phyloP scores from a whole-genome alignment of 2,113 vertebrate genomes.

The Bubo blakistoni region DNA sequence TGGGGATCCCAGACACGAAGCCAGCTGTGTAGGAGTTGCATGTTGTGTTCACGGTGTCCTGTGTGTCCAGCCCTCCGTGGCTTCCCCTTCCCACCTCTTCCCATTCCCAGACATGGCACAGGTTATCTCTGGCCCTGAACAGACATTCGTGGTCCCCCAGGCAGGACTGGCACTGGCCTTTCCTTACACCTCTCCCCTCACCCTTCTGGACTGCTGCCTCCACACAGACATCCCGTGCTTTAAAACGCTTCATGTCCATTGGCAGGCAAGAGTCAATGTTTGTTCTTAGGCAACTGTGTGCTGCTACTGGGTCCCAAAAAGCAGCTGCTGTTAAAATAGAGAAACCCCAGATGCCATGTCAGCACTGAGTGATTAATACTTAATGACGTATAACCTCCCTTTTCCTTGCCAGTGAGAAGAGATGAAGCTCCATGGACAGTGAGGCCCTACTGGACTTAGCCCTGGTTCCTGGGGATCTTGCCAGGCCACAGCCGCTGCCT shows the following conservation, averaged over 20 bases:
- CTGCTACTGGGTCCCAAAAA: neutral
- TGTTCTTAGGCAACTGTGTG: neutral
- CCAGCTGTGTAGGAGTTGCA: neutral
- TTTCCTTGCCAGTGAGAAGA: neutral
- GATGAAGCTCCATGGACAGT: neutral
- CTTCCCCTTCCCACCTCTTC: neutral
- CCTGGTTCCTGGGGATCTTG: neutral
- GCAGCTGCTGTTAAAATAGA: neutral
- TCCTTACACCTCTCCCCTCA: neutral
- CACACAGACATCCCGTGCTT: neutral
- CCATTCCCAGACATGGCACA: neutral
- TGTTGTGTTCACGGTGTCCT: neutral
- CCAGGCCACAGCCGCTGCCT: neutral
- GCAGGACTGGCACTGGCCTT: neutral
- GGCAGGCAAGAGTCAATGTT: neutral
- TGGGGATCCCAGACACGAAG: rapidly evolving
- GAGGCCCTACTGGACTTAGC: neutral
- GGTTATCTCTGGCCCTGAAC: neutral
- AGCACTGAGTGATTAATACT: neutral
- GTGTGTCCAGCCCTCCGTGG: neutral
- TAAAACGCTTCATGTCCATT: neutral
- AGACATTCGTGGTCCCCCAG: rapidly evolving
- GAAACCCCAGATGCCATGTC: neutral
- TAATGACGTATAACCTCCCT: neutral
- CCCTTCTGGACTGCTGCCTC: neutral